Evolutionary conservation across 2,888 invertebrate species (phyloP), one percentile per base, ranked within the genome.

Genomic region (Odontomyia ornata): DNA sequence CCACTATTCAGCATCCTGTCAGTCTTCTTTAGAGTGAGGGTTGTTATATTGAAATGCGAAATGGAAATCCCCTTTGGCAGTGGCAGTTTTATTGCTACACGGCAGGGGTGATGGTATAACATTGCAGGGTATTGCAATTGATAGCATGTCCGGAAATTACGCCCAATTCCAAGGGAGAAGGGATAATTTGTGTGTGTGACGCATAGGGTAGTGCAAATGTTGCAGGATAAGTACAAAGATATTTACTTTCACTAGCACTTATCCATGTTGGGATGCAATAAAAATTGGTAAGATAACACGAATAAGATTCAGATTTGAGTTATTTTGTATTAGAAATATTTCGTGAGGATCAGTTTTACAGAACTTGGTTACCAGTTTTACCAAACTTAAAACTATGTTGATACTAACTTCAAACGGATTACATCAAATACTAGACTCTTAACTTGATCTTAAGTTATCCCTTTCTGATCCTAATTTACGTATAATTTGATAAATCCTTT

Each of bases 81-180:
- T 69, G 72, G 52, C 72, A 56, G 57, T 52, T 56, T 72, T 56
- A 72, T 57, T 73, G 60, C 43, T 23, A 23, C 57, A 36, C 73
- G 36, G 43, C 57, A 73, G 57, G 73, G 73, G 60, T 21, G 25
- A 27, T 25, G 30, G 21, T 60, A 3, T 73, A 69, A 21, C 47
- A 43, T 69, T 23, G 25, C 69, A 73, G 36, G 23, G 73, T 57
- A 73, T 36, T 73, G 73, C 73, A 73, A 73, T 57, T 73, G 73
- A 73, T 73, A 73, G 73, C 73, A 73, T 73, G 57, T 73, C 73
- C 73, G 73, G 60, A 73, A 73, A 73, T 73, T 57, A 73, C 57
- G 73, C 73, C 73, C 73, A 57, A 30, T 28, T 36, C 36, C 9
- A n/a, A 13, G 57, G 56, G 72, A 60, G 30, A 72, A 30, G 72